These are phyloP conservation scores for Pristionchus japonicus DNA, from an alignment of 2,888 invertebrate genomes.

Conservation along the genomic window DNA sequence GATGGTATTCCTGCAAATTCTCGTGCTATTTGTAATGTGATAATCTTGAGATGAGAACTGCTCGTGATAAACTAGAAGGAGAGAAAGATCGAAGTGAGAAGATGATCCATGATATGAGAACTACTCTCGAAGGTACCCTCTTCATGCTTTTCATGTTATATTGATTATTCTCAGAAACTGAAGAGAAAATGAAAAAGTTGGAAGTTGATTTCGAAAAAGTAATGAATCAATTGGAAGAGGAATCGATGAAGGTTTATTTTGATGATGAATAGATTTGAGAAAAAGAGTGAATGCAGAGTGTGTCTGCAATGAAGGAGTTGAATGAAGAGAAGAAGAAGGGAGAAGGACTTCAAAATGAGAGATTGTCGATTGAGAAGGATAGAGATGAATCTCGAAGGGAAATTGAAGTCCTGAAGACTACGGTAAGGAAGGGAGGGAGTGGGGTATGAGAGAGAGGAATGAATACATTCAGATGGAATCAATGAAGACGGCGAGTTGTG, in stretches of 20 bases:
- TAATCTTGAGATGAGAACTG: background rate
- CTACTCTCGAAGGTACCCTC: background rate
- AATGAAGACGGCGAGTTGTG: background rate
- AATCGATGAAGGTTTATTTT: background rate
- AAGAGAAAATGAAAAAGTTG: background rate
- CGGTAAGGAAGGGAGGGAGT: background rate
- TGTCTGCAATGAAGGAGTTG: background rate
- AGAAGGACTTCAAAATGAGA: background rate
- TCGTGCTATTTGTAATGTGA: no score
- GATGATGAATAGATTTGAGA: background rate
- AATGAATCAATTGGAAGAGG: constrained; percentile 12
- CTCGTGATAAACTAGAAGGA: background rate
- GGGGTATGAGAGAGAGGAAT: background rate
- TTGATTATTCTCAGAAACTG: background rate
- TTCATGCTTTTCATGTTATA: background rate
- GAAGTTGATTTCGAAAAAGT: background rate
- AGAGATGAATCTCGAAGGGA: background rate
- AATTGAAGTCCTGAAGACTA: background rate
- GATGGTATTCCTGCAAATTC: no score
- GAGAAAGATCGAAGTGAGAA: constrained; percentile 14
- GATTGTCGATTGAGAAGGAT: background rate
- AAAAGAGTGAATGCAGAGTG: background rate
- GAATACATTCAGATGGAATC: constrained; percentile 21
- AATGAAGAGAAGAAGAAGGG: constrained; percentile 25
- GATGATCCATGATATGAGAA: constrained; percentile 1